Evolutionary conservation across 1,140 invertebrate genomes (phyloP).

Genomic region (Leptopilina boulardi): DNA sequence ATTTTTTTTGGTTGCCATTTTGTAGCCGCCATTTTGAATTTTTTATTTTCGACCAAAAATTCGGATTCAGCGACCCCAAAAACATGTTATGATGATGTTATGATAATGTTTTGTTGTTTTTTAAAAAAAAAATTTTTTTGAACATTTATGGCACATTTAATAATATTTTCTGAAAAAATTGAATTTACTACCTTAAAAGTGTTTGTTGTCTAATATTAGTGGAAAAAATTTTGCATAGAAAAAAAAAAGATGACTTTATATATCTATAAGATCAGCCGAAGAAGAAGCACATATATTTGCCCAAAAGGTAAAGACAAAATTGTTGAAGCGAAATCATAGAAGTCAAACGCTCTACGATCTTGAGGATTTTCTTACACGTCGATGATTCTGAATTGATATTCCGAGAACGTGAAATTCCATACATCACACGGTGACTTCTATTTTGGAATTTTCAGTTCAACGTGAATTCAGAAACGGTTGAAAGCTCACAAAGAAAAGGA

Average conservation of each 20-base stretch:
- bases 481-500: neutral
- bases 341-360: neutral
- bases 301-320: neutral
- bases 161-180: no score
- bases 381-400: conserved; percentile 3
- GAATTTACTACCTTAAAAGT: no score
- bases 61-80: no score
- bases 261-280: neutral
- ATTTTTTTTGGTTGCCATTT: no score
- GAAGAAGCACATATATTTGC: neutral
- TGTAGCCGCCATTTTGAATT: no score
- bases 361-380: neutral
- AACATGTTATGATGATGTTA: no score
- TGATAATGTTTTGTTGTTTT: no score
- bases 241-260: neutral
- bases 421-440: neutral
- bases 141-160: no score
- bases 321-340: conserved; percentile 3
- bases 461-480: neutral
- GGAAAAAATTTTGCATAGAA: neutral
- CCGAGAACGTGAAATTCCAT: neutral
- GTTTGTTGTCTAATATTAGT: no score
- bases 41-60: no score
- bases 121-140: no score
- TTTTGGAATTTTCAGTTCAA: conserved; percentile 1